Conservation (phyloP, 64 coral and sea anemone species). For the Porites lutea region DNA sequence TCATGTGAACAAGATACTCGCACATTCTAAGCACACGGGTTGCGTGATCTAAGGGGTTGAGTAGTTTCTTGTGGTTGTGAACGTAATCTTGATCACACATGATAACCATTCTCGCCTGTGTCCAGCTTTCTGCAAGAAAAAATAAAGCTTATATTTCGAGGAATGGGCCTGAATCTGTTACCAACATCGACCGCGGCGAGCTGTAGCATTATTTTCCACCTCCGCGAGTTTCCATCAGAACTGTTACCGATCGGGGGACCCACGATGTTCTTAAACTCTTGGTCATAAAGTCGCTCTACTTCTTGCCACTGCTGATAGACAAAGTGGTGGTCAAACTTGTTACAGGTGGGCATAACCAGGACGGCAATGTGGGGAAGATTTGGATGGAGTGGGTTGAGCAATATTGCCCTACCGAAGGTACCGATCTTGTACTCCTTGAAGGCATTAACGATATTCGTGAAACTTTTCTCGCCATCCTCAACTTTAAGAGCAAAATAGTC, state of each 20-base stretch:
- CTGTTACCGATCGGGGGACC: conserved; percentile 23
- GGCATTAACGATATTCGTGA: background rate
- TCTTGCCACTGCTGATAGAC: conserved; percentile 57
- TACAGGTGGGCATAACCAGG: conserved; percentile 22
- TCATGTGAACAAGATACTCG: conserved; percentile 60
- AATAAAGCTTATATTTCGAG: conserved; percentile 10
- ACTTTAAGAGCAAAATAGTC: background rate
- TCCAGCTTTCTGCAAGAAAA: conserved; percentile 31
- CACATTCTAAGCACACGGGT: conserved; percentile 27
- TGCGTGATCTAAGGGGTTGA: conserved; percentile 58
- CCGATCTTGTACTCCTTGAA: conserved; percentile 19
- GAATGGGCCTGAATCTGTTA: conserved; percentile 47
- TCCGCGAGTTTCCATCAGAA: conserved; percentile 20
- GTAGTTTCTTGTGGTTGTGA: conserved; percentile 51
- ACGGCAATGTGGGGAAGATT: background rate
- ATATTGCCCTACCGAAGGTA: background rate
- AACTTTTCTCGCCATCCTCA: conserved; percentile 35
- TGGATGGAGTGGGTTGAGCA: background rate
- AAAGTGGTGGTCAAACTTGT: conserved; percentile 43
- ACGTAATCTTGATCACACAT: conserved; percentile 22
- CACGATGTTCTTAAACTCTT: conserved; percentile 2
- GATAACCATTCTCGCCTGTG: conserved; percentile 18
- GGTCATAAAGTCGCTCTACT: conserved; percentile 34
- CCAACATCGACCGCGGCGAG: background rate
- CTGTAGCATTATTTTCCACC: conserved; percentile 33